These are phyloP conservation scores for Andrena hattorfiana DNA, from an alignment of 2,888 invertebrate genomes.

Conservation along the genomic window DNA sequence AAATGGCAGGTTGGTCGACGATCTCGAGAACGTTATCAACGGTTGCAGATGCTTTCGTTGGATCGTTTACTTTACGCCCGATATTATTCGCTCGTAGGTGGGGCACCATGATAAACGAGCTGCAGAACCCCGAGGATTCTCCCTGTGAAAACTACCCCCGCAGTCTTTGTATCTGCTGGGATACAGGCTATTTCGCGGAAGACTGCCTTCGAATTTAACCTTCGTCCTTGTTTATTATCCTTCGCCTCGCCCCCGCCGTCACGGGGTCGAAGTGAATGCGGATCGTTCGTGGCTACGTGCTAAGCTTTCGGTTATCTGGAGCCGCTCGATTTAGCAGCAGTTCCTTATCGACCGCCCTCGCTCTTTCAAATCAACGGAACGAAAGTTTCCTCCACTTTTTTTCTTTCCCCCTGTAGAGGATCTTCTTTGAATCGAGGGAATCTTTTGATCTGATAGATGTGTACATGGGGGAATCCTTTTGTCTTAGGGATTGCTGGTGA, in stretches of 20 bases:
- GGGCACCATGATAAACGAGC: conserved; percentile 47
- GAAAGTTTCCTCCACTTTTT: conserved; percentile 1
- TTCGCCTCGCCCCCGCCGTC: conserved; percentile 28
- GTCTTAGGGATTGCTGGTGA: conserved; percentile 35
- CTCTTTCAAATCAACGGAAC: conserved; percentile 40
- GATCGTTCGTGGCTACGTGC: conserved; percentile 58
- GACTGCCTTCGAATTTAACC: conserved; percentile 67
- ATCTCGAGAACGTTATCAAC: conserved; percentile 18
- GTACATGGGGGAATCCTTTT: conserved; percentile 6
- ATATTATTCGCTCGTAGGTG: conserved; percentile 29
- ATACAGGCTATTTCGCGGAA: conserved; percentile 66
- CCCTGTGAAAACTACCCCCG: conserved; percentile 16
- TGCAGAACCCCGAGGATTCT: conserved; percentile 25
- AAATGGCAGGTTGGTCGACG: conserved; percentile 8
- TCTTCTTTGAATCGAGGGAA: background rate
- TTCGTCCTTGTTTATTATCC: conserved; percentile 66
- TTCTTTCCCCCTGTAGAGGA: background rate
- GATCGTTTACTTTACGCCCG: conserved; percentile 25
- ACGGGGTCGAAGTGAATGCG: conserved; percentile 54
- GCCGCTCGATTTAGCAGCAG: conserved; percentile 54
- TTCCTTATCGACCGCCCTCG: conserved; percentile 45
- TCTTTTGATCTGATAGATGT: conserved; percentile 8
- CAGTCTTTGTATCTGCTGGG: conserved; percentile 27
- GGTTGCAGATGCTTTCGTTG: conserved; percentile 24
- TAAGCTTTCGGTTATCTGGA: conserved; percentile 54